Conservation (phyloP, 2,797 vertebrate genomes). For the Martes flavigula region DNA sequence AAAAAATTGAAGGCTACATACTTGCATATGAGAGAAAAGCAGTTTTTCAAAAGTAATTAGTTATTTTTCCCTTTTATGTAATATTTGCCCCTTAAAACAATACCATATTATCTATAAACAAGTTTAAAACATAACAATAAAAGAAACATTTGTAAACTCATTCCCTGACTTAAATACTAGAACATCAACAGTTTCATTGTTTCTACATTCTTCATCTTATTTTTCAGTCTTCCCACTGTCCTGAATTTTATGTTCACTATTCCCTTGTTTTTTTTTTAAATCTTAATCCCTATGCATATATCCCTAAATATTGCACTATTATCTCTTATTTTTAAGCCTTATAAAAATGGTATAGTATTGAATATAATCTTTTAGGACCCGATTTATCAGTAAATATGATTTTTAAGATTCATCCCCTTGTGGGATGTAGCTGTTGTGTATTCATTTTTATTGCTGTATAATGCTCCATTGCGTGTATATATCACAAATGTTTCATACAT, state of each 20-base stretch:
- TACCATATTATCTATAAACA: not conserved
- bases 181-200: not conserved
- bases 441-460: not conserved
- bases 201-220: not conserved
- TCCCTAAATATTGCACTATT: not conserved
- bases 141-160: not conserved
- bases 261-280: not conserved
- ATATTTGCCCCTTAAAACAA: not conserved
- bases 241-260: not conserved
- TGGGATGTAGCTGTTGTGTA: not conserved
- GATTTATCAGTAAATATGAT: not conserved
- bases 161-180: not conserved
- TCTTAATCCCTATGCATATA: not conserved
- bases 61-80: not conserved
- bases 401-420: not conserved
- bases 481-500: not conserved
- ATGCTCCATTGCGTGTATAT: not conserved
- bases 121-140: not conserved
- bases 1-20: not conserved
- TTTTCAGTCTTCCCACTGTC: not conserved
- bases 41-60: not conserved
- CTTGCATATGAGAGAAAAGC: not conserved
- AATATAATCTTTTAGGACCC: not conserved
- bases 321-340: not conserved
- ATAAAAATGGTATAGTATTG: not conserved